A percentile compares a stretch with the other conserved stretches of the same genome.
Conservation (phyloP, 2,888 invertebrate genomes). For the Nysson spinosus region DNA sequence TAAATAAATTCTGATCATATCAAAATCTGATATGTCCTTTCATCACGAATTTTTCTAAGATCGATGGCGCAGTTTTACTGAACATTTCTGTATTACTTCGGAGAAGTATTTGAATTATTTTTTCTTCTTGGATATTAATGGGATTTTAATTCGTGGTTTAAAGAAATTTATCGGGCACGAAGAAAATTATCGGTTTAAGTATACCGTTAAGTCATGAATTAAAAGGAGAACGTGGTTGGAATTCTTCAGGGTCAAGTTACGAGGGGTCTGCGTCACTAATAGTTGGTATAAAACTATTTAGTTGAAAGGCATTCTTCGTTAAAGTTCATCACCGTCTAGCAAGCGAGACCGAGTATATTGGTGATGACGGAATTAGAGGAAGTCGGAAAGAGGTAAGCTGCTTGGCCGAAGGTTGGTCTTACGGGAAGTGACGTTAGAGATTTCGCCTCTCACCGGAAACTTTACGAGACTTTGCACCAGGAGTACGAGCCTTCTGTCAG, state of each 20-base stretch:
- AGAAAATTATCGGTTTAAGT: no score
- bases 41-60: no score
- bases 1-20: no score
- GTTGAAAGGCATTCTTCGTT: conserved; percentile 20
- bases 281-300: neutral
- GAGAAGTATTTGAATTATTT: no score
- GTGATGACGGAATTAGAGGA: conserved; percentile 19
- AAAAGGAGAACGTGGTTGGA: conserved; percentile 12
- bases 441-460: conserved; percentile 23
- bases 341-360: conserved; percentile 46
- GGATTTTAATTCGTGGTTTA: no score
- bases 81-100: no score
- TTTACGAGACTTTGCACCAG: conserved; percentile 14
- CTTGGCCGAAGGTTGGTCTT: conserved; percentile 33
- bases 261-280: neutral
- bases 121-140: no score
- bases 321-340: conserved; percentile 23
- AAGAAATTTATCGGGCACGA: no score
- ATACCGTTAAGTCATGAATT: conserved; percentile 1
- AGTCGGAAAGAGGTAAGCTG: conserved; percentile 26
- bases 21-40: no score
- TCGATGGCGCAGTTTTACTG: no score
- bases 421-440: conserved; percentile 39
- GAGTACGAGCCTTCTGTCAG: conserved; percentile 31
- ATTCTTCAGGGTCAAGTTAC: conserved; percentile 34